Percentiles rank a stretch among this genome's conserved stretches.
Conservation (phyloP, 2,888 invertebrate genomes). For the Drosophila quinaria region DNA sequence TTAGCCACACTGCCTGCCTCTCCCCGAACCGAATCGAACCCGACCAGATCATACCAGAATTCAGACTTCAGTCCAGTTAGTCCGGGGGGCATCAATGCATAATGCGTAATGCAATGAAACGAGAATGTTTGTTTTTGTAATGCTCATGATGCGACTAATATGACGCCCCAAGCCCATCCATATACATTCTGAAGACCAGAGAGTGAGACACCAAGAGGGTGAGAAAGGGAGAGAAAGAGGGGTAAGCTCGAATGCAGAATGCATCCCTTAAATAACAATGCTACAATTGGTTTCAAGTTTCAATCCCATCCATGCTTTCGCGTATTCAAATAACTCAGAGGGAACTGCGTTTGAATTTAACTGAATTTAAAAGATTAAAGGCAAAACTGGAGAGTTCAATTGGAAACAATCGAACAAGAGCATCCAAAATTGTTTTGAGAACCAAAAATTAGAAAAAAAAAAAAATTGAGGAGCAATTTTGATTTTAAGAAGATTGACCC, state of each 20-base stretch:
- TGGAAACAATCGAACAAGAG: not conserved
- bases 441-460: no score
- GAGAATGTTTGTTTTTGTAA: slow-evolving; percentile 66
- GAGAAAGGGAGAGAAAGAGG: not conserved
- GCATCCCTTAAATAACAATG: slow-evolving; percentile 38
- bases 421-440: no score
- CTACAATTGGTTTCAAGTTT: slow-evolving; percentile 17
- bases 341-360: not conserved
- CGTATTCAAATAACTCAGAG: not conserved
- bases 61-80: slow-evolving; percentile 11
- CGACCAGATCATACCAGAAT: not conserved
- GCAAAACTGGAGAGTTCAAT: not conserved
- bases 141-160: slow-evolving; percentile 54
- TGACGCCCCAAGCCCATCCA: slow-evolving; percentile 28
- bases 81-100: slow-evolving; percentile 65
- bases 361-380: not conserved
- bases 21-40: not conserved
- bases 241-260: slow-evolving; percentile 20
- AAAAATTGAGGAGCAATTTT: no score
- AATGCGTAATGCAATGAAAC: slow-evolving; percentile 69
- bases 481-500: no score
- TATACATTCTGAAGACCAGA: not conserved
- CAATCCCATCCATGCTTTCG: slow-evolving; percentile 3
- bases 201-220: not conserved
- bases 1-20: slow-evolving; percentile 54